Evolutionary conservation across 2,797 vertebrate species (phyloP).

Genomic region (Peromyscus aztecus): DNA sequence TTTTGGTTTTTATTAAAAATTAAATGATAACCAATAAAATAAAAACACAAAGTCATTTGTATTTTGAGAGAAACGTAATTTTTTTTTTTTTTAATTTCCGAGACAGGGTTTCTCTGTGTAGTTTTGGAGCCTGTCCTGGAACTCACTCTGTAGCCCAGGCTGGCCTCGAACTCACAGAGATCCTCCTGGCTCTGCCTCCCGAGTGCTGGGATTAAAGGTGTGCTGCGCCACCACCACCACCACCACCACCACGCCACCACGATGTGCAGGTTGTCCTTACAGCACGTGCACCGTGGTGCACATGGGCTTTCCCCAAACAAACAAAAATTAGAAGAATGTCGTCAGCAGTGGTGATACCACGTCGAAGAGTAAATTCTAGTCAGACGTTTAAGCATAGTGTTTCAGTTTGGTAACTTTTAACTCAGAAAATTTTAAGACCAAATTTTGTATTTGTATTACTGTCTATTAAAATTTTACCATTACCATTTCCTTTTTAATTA

Average conservation of each 20-base stretch:
- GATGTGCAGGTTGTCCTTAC: background rate
- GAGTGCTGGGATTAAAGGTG: too few relatives aligned
- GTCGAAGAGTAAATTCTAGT: conserved; percentile 63
- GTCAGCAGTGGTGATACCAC: conserved; percentile 9
- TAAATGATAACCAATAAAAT: conserved; percentile 58
- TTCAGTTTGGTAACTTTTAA: conserved; percentile 60
- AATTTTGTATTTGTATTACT: conserved; percentile 63
- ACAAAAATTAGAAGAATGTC: background rate
- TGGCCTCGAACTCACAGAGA: too few relatives aligned
- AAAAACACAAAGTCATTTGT: conserved; percentile 47
- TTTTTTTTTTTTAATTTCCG: too few relatives aligned
- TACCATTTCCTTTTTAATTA: conserved; percentile 67
- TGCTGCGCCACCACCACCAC: too few relatives aligned
- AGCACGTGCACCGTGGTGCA: background rate
- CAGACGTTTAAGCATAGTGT: conserved; percentile 49
- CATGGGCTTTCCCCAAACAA: background rate
- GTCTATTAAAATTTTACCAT: conserved; percentile 36
- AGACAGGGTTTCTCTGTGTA: too few relatives aligned
- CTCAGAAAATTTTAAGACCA: conserved; percentile 29
- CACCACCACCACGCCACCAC: too few relatives aligned
- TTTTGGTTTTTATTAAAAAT: conserved; percentile 70
- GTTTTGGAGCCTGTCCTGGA: too few relatives aligned
- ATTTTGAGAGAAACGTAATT: conserved; percentile 45
- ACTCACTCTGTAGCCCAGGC: too few relatives aligned
- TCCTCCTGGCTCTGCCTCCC: too few relatives aligned